Percentiles rank a stretch among this genome's conserved stretches.
Conservation (phyloP, 2,113 vertebrate genomes). For the Neomonachus schauinslandi region DNA sequence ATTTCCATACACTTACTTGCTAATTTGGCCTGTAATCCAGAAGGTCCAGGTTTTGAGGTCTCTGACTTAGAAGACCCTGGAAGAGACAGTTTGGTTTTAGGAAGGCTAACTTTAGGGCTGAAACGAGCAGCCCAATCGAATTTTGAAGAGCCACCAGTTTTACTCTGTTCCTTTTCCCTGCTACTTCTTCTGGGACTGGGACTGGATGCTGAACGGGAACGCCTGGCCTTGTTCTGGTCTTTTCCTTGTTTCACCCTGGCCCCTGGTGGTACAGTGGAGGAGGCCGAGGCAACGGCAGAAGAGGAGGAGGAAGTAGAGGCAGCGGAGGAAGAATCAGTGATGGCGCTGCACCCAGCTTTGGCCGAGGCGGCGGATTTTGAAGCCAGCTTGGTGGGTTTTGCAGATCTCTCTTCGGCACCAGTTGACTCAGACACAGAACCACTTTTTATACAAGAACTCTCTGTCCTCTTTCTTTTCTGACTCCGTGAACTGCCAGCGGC, state of each 20-base stretch:
- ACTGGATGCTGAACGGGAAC: conserved; percentile 97
- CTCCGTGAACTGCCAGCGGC: conserved; percentile 91
- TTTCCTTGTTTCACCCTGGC: conserved; percentile 99
- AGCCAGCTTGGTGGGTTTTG: conserved; percentile 99
- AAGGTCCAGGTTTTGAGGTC: conserved; percentile 98
- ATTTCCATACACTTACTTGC: conserved; percentile 93
- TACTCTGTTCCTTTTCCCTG: conserved; percentile 97
- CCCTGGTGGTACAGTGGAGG: conserved; percentile 93
- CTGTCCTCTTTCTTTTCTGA: conserved; percentile 98
- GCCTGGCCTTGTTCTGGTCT: conserved; percentile 97
- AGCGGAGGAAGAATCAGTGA: conserved; percentile 97
- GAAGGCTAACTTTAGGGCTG: conserved; percentile 98
- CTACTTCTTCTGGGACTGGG: conserved; percentile 98
- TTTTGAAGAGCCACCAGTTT: conserved; percentile 96
- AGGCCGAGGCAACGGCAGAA: conserved; percentile 92
- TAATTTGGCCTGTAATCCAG: conserved; percentile 99
- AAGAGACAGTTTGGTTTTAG: conserved; percentile 99
- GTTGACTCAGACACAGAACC: conserved; percentile 93
- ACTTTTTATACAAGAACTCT: conserved; percentile 93
- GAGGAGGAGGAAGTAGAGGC: conserved; percentile 95
- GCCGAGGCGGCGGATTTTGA: conserved; percentile 99
- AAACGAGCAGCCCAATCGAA: conserved; percentile 99
- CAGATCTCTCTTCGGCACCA: conserved; percentile 96
- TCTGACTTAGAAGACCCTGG: conserved; percentile 98
- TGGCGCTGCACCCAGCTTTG: conserved; percentile 99